Base-by-base conservation (phyloP, 1,140 invertebrate genomes). In the Rhizoglyphus robini region DNA sequence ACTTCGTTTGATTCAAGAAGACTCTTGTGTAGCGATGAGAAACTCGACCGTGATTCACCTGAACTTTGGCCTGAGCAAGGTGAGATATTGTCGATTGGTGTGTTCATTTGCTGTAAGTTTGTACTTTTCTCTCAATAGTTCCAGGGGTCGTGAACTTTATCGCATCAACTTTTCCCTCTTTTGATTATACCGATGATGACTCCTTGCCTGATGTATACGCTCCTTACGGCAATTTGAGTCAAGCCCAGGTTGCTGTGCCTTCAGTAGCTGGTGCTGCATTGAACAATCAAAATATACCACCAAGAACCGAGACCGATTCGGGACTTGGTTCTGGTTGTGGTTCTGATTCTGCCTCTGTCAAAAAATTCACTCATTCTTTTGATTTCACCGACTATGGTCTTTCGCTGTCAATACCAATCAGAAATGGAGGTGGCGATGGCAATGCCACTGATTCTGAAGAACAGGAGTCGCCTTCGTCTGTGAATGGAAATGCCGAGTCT, bases 21-120 rank as follows among this genome's bases (percentile, higher is more conserved):
- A 23, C 31, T 67, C 4, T 68, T 80, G 27, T 67, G 78, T 31
- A 91, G 88, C 70, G 79, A 86, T 73, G 91, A 95, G 79, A 91
- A 88, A 73, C 77, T 96, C 67, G 89, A 93, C 76, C 79, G 90
- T 72, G 83, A 87, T 11, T 94, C 90, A 1, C 91, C 90, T 18
- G 88, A 94, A 72, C 75, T 94, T 71, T 96, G 90, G 90, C 90
- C 91, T 48, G 89, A 93, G 77, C 86, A 88, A 80, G 88, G 89
- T 92, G 81, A 84, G 82, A 78, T 8, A 8, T 25, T 23, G 70
- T 57, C 58, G 36, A 11, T 23, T 66, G 18, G 18, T 62, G 23
- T 15, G 1, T 59, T 65, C 63, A 25, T 47, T n/a, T 15, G n/a
- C 15, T 63, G 70, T 47, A 47, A 47, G 60, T 41, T 57, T 65